These are phyloP conservation scores for Bombus pyrosoma DNA, from an alignment of 1,140 invertebrate species.

Conservation along the genomic window DNA sequence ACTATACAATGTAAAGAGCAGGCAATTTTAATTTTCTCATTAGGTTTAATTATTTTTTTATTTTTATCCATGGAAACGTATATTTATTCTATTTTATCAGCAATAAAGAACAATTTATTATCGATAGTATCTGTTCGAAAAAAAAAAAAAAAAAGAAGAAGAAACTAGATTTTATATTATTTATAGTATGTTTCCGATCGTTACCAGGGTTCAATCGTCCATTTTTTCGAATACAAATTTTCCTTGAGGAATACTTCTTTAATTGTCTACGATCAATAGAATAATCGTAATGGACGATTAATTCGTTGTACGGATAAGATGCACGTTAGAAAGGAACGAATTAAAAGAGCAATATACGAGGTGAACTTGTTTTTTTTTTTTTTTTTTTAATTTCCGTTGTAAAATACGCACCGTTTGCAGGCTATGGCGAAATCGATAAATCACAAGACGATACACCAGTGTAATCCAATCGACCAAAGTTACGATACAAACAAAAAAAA, in stretches of 20 bases:
- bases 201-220: neutral
- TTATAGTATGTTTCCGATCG: neutral
- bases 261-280: neutral
- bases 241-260: neutral
- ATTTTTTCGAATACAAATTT: neutral
- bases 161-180: neutral
- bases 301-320: neutral
- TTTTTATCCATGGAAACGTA: neutral
- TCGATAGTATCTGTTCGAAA: neutral
- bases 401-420: neutral
- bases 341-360: neutral
- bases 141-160: neutral
- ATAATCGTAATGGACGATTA: neutral
- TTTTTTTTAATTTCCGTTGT: neutral
- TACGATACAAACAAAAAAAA: neutral
- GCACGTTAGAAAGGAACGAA: neutral
- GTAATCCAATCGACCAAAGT: slow-evolving; percentile 14
- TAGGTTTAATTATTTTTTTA: neutral
- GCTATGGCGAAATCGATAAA: neutral
- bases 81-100: neutral
- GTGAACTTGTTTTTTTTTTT: neutral
- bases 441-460: neutral
- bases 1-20: neutral
- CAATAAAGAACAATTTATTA: neutral
- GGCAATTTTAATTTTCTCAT: neutral